These are phyloP conservation scores for Drepana arcuata DNA, from an alignment of 1,140 invertebrate species.

Conservation along the genomic window DNA sequence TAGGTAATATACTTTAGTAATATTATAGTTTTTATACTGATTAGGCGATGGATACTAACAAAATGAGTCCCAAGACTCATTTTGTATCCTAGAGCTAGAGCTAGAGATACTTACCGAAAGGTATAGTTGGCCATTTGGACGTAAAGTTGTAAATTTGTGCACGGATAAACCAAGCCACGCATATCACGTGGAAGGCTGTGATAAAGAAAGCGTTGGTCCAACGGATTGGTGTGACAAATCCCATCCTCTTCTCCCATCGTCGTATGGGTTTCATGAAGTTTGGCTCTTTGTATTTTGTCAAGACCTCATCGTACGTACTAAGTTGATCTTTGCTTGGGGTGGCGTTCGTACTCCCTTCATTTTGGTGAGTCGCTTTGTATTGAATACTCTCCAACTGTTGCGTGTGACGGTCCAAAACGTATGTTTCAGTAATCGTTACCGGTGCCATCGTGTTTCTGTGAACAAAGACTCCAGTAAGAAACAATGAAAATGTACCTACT, in stretches of 20 bases:
- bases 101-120: slow-evolving; percentile 33
- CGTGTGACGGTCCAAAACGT: slow-evolving; percentile 2
- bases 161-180: slow-evolving; percentile 8
- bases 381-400: slow-evolving; percentile 1
- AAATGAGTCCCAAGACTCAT: too few species aligned
- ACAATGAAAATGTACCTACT: too few species aligned
- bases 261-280: slow-evolving; percentile 28
- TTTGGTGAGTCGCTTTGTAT: slow-evolving; percentile 50
- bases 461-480: too few species aligned
- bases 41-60: too few species aligned
- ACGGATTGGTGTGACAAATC: slow-evolving; percentile 42
- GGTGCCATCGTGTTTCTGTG: slow-evolving; percentile 18
- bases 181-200: slow-evolving; percentile 23
- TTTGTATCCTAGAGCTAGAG: too few species aligned
- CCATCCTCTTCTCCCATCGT: slow-evolving; percentile 40
- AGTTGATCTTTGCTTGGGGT: slow-evolving; percentile 28
- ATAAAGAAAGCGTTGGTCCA: slow-evolving; percentile 38
- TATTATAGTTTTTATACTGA: too few species aligned
- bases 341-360: slow-evolving; percentile 43
- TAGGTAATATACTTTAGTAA: too few species aligned
- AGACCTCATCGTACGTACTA: slow-evolving; percentile 23
- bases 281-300: slow-evolving; percentile 23
- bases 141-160: slow-evolving; percentile 3
- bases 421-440: slow-evolving; percentile 15
- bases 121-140: slow-evolving; percentile 23